A percentile compares a stretch with the other conserved stretches of the same genome.
phyloP scores from a whole-genome alignment of 2,113 vertebrate genomes.

The Nesogale talazaci region DNA sequence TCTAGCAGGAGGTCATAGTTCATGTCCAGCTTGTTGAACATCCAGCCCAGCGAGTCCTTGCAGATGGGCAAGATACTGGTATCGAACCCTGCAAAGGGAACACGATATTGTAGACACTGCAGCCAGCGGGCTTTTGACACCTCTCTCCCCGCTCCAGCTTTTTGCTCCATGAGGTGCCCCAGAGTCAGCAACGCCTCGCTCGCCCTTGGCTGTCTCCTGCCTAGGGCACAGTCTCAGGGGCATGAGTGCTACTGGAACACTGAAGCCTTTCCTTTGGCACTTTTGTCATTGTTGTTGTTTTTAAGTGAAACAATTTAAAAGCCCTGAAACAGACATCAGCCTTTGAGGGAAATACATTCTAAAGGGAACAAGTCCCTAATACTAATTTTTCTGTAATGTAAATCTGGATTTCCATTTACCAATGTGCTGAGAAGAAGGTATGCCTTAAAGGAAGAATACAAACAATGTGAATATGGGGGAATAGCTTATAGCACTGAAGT shows the following conservation, averaged over 20 bases:
- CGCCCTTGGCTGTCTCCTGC: neutral
- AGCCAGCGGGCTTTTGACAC: neutral
- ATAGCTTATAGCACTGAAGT: neutral
- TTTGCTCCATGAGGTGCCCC: neutral
- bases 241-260: neutral
- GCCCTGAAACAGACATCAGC: neutral
- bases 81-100: slow-evolving; percentile 89
- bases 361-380: neutral
- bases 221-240: neutral
- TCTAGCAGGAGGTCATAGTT: slow-evolving; percentile 98
- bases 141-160: neutral
- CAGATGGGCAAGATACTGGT: slow-evolving; percentile 98
- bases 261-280: neutral
- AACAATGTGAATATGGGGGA: neutral
- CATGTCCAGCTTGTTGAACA: slow-evolving; percentile 99
- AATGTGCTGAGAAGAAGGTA: neutral
- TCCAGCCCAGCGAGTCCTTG: slow-evolving; percentile 98
- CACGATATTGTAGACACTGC: neutral
- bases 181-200: too few relatives aligned
- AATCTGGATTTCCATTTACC: neutral
- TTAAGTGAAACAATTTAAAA: slow-evolving; percentile 21
- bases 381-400: neutral
- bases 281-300: neutral
- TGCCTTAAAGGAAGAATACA: neutral
- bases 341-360: slow-evolving; percentile 19